Conservation (phyloP, 1,140 invertebrate species). For the Caenorhabditis elegans region DNA sequence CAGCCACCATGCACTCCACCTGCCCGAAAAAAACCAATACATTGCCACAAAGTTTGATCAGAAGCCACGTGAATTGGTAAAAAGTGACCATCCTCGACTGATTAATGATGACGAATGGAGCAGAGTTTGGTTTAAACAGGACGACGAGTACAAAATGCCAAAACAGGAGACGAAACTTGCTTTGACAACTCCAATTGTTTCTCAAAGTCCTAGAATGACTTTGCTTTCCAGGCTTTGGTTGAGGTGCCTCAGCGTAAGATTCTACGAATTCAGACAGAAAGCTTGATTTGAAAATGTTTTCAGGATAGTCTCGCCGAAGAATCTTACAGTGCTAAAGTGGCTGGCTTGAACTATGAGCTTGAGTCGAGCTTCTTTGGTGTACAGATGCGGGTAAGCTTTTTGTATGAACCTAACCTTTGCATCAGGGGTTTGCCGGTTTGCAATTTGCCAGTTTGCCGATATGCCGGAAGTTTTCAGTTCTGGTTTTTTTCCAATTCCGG, state of each 20-base stretch:
- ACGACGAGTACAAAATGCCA: conserved; percentile 85
- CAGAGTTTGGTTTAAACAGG: conserved; percentile 89
- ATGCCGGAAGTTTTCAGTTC: no score
- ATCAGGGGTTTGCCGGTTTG: no score
- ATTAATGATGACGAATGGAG: conserved; percentile 78
- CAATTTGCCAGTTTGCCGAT: no score
- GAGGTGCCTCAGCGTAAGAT: conserved; percentile 51
- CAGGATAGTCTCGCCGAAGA: conserved; percentile 85
- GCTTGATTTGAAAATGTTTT: conserved; percentile 70
- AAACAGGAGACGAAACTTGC: conserved; percentile 79
- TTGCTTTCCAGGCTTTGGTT: conserved; percentile 83
- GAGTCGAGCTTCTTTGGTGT: conserved; percentile 50
- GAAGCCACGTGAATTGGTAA: conserved; percentile 70
- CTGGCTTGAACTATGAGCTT: conserved; percentile 81
- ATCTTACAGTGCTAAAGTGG: conserved; percentile 84
- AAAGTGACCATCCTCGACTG: conserved; percentile 72
- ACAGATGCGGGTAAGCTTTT: conserved; percentile 69
- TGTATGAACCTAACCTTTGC: no score
- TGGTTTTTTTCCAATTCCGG: no score
- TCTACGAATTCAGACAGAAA: background rate
- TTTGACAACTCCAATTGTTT: conserved; percentile 74
- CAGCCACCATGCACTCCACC: conserved; percentile 71
- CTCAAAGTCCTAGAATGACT: conserved; percentile 80
- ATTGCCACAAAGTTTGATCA: conserved; percentile 83
- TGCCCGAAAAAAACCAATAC: conserved; percentile 86